Evolutionary conservation across 2,888 invertebrate genomes (phyloP), one percentile per base, ranked within the genome.

Genomic region (Oxytorus armatus): DNA sequence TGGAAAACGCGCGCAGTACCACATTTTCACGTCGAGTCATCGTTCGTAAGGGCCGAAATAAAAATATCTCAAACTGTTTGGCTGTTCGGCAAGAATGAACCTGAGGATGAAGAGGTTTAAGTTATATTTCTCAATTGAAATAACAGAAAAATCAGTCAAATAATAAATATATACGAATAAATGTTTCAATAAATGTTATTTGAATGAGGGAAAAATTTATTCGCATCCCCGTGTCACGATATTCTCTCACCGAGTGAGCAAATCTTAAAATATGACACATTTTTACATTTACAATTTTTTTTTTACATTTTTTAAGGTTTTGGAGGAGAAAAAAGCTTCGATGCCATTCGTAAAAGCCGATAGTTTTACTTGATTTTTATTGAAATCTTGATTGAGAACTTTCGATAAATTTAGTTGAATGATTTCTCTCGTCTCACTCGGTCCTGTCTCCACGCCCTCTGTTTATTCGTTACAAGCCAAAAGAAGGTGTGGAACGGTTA

Each of bases 1-100:
- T 63, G 11, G 33, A 57, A 77, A 73, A 47, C n/a, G 76, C 72
- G 39, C n/a, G 76, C 72, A 33, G 63, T 72, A 55, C 73, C 82
- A 57, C 39, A 75, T 49, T 82, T 81, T 82, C 80, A 53, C 61
- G 85, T 66, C 81, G 57, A 83, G 84, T 86, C 86, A 86, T 80
- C 73, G 61, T 79, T 51, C 53, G 57, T 85, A 85, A 85, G 79
- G 82, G 82, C 23, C 63, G 29, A 44, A 39, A 63, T 55, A 73
- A 70, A 78, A 57, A 72, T 63, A 42, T 18, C 25, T 39, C 36
- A 3, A 23, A 11, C 36, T 59, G n/a, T 7, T 55, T 14, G 55
- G 29, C 29, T 14, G 55, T 29, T 14, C 29, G 4, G 14, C 1
- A 16, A 25, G 36, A 57, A 51, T 29, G 49, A 66, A 29, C n/a